A percentile compares a stretch with the other conserved stretches of the same genome.
phyloP scores from a whole-genome alignment of 2,113 vertebrate species.

The Mus pahari region DNA sequence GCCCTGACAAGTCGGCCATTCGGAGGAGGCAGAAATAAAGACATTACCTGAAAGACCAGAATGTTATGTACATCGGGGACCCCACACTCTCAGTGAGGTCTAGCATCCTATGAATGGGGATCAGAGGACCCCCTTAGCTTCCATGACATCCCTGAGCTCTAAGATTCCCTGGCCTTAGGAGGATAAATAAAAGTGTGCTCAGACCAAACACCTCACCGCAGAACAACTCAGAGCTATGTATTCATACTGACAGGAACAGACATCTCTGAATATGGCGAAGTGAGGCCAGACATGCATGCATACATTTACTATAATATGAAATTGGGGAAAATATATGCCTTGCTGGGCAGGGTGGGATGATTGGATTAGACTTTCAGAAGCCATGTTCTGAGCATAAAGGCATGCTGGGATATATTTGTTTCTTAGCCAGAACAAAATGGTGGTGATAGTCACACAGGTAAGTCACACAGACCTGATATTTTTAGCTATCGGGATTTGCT shows the following conservation, averaged over 20 bases:
- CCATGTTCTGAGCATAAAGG: not conserved
- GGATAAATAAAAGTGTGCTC: conserved; percentile 34
- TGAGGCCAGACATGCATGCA: not conserved
- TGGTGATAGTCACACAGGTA: not conserved
- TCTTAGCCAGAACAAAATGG: not conserved
- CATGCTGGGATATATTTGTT: not conserved
- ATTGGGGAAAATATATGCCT: not conserved
- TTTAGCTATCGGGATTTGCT: not conserved
- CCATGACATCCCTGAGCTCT: not conserved
- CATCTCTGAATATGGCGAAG: not conserved
- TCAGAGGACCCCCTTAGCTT: not conserved
- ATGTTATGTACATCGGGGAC: not conserved
- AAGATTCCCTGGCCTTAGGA: conserved; percentile 24
- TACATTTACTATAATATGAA: not conserved
- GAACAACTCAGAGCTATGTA: not conserved
- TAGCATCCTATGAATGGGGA: not conserved
- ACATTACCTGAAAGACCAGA: not conserved
- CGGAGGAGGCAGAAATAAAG: not conserved
- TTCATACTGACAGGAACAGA: not conserved
- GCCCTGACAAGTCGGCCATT: not conserved
- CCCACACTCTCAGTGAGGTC: not conserved
- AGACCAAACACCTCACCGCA: not conserved
- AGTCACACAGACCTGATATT: not conserved
- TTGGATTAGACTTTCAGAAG: not conserved
- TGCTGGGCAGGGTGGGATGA: not conserved